Conservation (phyloP, 2,113 vertebrate genomes). For the rabbit (Oryctolagus cuniculus) region DNA sequence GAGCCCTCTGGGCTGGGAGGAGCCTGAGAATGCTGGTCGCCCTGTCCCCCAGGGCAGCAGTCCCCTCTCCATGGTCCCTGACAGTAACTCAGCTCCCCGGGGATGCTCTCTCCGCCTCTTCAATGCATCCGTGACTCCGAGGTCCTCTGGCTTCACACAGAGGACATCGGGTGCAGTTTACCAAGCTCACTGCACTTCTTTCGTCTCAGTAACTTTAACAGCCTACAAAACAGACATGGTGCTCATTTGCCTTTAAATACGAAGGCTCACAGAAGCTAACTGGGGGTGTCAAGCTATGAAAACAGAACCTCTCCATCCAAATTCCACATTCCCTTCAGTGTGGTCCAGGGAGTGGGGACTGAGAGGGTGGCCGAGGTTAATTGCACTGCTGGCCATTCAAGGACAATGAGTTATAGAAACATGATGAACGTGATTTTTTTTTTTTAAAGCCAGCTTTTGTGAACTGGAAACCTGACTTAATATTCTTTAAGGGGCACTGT, state of each 20-base stretch:
- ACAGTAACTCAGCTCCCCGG: not conserved
- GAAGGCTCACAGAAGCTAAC: not conserved
- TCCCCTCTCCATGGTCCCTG: not conserved
- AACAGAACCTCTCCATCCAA: not conserved
- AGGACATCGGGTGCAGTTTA: not conserved
- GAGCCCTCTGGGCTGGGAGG: not conserved
- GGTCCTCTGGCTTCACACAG: not conserved
- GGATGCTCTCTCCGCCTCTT: not conserved
- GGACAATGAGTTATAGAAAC: too few relatives aligned
- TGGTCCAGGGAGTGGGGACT: not conserved
- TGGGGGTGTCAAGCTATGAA: not conserved
- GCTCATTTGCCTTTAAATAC: not conserved
- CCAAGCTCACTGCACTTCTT: not conserved
- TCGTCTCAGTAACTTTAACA: not conserved
- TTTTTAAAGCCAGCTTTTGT: conserved; percentile 17
- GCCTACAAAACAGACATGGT: not conserved
- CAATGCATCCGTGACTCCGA: not conserved
- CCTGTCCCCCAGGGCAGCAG: not conserved
- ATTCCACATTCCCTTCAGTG: not conserved
- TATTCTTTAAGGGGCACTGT: not conserved
- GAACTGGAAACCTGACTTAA: not conserved
- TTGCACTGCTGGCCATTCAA: not conserved
- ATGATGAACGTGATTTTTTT: not conserved
- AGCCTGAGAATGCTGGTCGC: not conserved
- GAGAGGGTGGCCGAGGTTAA: not conserved